Evolutionary conservation across 1,140 invertebrate species (phyloP).

Genomic region (Drosophila arawakana): DNA sequence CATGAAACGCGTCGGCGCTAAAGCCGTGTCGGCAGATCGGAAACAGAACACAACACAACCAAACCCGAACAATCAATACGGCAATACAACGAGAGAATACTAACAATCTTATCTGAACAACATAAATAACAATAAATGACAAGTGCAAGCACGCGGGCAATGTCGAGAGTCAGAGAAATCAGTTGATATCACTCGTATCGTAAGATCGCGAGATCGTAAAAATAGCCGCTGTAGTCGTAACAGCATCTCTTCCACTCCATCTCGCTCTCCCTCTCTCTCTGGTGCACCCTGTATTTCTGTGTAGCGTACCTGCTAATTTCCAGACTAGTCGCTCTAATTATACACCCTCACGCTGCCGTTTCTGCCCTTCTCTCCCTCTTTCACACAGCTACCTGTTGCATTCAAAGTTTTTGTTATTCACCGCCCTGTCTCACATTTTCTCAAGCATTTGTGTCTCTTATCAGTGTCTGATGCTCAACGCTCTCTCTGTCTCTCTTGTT

Average conservation of each 20-base stretch:
- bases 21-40: constrained; percentile 55
- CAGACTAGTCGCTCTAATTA: constrained; percentile 65
- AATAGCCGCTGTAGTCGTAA: constrained; percentile 10
- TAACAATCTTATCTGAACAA: constrained; percentile 59
- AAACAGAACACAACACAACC: constrained; percentile 32
- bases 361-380: not conserved
- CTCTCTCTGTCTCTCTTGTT: constrained; percentile 1
- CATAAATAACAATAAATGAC: constrained; percentile 64
- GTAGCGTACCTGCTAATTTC: constrained; percentile 61
- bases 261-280: constrained; percentile 1
- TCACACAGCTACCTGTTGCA: constrained; percentile 20
- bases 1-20: constrained; percentile 31
- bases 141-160: constrained; percentile 3
- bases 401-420: constrained; percentile 25
- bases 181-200: constrained; percentile 26
- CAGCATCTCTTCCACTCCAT: constrained; percentile 31
- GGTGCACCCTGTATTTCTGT: not conserved
- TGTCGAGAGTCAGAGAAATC: constrained; percentile 33
- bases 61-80: constrained; percentile 29
- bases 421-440: constrained; percentile 5
- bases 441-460: constrained; percentile 28
- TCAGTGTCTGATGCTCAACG: constrained; percentile 44
- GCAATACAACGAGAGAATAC: constrained; percentile 25
- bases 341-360: constrained; percentile 24
- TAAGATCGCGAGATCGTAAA: constrained; percentile 48